Evolutionary conservation across 2,797 vertebrate genomes (phyloP).

Genomic region (Pangasius krempfi): DNA sequence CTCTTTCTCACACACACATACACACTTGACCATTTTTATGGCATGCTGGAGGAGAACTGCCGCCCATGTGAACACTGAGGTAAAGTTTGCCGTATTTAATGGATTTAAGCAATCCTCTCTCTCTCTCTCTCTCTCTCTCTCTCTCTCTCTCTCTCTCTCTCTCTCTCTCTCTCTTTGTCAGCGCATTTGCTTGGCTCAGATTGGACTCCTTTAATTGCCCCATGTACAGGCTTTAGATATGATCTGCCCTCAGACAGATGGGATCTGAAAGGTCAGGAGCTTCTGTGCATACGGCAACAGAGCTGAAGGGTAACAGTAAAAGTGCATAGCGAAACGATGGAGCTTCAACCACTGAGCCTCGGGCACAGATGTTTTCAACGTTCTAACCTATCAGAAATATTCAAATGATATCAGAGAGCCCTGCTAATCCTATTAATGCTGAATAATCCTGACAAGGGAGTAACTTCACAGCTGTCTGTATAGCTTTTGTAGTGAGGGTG

Average conservation of each 20-base stretch:
- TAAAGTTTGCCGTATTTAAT: slow-evolving; percentile 47
- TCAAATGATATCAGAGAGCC: slow-evolving; percentile 7
- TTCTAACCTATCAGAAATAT: slow-evolving; percentile 28
- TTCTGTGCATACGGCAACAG: slow-evolving; percentile 34
- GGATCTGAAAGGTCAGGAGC: slow-evolving; percentile 53
- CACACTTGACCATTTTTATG: background rate
- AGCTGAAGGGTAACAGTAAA: slow-evolving; percentile 37
- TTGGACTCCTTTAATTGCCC: slow-evolving; percentile 47
- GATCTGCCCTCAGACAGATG: slow-evolving; percentile 55
- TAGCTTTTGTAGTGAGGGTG: slow-evolving; percentile 30
- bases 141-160: slow-evolving; percentile 9
- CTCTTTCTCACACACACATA: background rate
- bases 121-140: slow-evolving; percentile 23
- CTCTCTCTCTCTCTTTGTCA: background rate
- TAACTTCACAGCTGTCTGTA: slow-evolving; percentile 38
- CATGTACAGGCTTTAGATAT: slow-evolving; percentile 50
- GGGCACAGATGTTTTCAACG: slow-evolving; percentile 32
- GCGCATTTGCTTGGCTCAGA: slow-evolving; percentile 41
- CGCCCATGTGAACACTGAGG: slow-evolving; percentile 40
- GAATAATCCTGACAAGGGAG: slow-evolving; percentile 24
- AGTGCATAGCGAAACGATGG: background rate
- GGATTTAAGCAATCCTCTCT: slow-evolving; percentile 30
- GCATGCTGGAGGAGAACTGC: slow-evolving; percentile 12
- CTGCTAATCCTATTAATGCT: slow-evolving; percentile 35
- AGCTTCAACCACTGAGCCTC: background rate